Base-by-base conservation (phyloP, 2,888 invertebrate species). In the Erannis defoliaria region DNA sequence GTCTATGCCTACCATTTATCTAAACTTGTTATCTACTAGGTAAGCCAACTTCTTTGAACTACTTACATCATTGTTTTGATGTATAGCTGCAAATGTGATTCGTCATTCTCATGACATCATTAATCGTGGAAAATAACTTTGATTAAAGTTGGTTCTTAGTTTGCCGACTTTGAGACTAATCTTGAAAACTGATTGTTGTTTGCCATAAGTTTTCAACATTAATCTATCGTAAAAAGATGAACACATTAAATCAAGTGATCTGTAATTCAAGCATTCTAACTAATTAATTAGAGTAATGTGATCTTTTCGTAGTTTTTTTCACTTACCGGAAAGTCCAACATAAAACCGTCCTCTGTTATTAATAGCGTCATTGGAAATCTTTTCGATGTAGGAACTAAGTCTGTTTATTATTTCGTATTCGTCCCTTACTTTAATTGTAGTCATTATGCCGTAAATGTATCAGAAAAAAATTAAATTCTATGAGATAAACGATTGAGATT, bases 321-420 rank as follows among this genome's bases (percentile, higher is more conserved):
- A 49, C 81, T 86, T 88, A 97, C 97, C 97, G 80, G 97, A 97
- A 69, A 97, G 92, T 35, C 97, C 97, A 62, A 97, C 88, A 77
- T 94, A 95, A 89, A 97, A 97, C 55, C 93, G 88, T 66, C 95
- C 95, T 66, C 94, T 92, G 66, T 88, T 93, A 46, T 90, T 81
- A 59, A 97, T 95, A 23, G 96, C 94, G 72, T 94, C 93, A 64
- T 95, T 94, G 0, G 97, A 95, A 73, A 94, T 94, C 71, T 94
- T 93, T 79, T 96, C 94, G 38, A 97, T 94, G 71, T 95, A 93
- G 3, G 88, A 85, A 54, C 94, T 88, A 19, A 97, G 86, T 76
- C 94, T 94, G 48, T 87, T 85, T 40, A 95, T 93, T 16, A 96
- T 94, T 75, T 94, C 94, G 55, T 84, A 81, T 78, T 95, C 95